phyloP scores from a whole-genome alignment of 2,888 invertebrate species.

The Coleophora deauratella region DNA sequence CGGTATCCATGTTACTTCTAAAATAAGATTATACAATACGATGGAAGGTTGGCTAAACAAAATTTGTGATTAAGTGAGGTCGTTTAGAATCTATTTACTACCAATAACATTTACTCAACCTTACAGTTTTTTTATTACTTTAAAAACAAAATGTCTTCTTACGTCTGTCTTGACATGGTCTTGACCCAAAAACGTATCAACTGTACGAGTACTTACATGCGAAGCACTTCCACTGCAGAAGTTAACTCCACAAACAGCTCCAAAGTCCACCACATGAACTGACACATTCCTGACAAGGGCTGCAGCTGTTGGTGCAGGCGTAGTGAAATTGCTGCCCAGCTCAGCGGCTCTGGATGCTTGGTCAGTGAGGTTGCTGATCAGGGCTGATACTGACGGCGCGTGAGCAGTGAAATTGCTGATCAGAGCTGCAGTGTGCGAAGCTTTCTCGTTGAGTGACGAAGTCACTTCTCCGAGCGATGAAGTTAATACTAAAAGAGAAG shows the following conservation, averaged over 20 bases:
- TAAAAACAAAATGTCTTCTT: too few species aligned
- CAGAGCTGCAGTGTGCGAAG: slow-evolving; percentile 22
- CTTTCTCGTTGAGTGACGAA: slow-evolving; percentile 28
- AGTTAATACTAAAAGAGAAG: slow-evolving; percentile 43
- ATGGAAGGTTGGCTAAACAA: too few species aligned
- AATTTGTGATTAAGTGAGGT: too few species aligned
- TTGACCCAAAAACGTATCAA: too few species aligned
- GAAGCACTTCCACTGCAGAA: slow-evolving; percentile 77
- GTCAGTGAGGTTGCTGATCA: not conserved
- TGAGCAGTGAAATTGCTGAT: slow-evolving; percentile 26
- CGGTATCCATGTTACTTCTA: too few species aligned
- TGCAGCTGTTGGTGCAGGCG: slow-evolving; percentile 19
- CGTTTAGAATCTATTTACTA: too few species aligned
- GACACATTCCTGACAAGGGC: slow-evolving; percentile 31
- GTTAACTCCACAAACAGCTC: slow-evolving; percentile 81
- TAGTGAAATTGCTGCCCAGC: slow-evolving; percentile 19
- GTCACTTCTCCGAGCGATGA: slow-evolving; percentile 48
- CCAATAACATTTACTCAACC: too few species aligned
- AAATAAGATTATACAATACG: too few species aligned
- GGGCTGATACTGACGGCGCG: not conserved
- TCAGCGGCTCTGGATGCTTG: slow-evolving; percentile 9
- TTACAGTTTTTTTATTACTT: too few species aligned
- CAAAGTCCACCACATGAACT: slow-evolving; percentile 51
- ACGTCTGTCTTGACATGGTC: too few species aligned
- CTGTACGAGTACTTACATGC: too few species aligned